A percentile compares a stretch with the other conserved stretches of the same genome.
Conservation (phyloP, 2,888 invertebrate species). For the Uropetala carovei region DNA sequence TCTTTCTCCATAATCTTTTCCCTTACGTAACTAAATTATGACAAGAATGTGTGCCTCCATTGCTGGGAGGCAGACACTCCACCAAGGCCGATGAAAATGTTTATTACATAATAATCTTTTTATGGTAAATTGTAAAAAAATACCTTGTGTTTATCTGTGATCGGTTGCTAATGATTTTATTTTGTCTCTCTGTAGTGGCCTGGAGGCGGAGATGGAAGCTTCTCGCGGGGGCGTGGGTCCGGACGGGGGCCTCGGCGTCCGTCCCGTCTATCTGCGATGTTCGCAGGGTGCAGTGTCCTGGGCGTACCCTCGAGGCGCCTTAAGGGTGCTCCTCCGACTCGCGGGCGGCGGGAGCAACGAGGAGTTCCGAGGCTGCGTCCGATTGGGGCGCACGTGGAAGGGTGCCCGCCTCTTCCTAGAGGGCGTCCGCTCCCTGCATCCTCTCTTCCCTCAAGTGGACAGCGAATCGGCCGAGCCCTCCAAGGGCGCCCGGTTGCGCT, state of each 20-base stretch:
- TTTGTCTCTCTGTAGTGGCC: slow-evolving; percentile 67
- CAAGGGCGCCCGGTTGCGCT: slow-evolving; percentile 73
- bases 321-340: slow-evolving; percentile 82
- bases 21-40: too few species aligned
- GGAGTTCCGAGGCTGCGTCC: slow-evolving; percentile 84
- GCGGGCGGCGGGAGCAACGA: slow-evolving; percentile 77
- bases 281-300: slow-evolving; percentile 84
- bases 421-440: slow-evolving; percentile 79
- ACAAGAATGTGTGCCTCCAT: too few species aligned
- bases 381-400: slow-evolving; percentile 76
- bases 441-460: slow-evolving; percentile 79
- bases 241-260: slow-evolving; percentile 79
- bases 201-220: slow-evolving; percentile 29
- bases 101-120: too few species aligned
- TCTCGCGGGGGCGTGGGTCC: slow-evolving; percentile 73
- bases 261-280: slow-evolving; percentile 86
- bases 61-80: too few species aligned
- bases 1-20: too few species aligned
- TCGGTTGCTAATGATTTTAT: background rate
- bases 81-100: too few species aligned
- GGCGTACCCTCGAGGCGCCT: slow-evolving; percentile 86
- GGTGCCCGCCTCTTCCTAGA: slow-evolving; percentile 81
- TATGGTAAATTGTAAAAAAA: background rate
- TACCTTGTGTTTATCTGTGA: background rate
- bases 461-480: background rate